Evolutionary conservation across 1,140 invertebrate genomes (phyloP), one percentile per base, ranked within the genome.

Genomic region (Cydia amplana): DNA sequence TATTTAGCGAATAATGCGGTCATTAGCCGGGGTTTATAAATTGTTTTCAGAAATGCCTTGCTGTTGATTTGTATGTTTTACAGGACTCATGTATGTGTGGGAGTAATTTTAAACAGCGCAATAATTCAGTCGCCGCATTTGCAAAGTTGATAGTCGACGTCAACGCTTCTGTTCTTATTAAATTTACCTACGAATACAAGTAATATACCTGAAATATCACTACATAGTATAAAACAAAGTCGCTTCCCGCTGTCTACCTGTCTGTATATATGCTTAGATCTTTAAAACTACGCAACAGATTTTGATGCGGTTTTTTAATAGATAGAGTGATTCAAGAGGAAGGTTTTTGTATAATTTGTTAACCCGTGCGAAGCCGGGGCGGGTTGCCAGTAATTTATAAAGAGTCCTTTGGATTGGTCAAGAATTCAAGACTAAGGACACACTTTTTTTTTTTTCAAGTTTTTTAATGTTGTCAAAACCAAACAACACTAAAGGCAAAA

Each of bases 21-120:
- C 64, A 67, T 36, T n/a, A 67, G 40, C 64, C 64, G 64, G 20
- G 4, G 32, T 9, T 67, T 67, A 67, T 67, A 67, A 32, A 67
- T 32, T 67, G 64, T 32, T 67, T 67, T 67, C 64, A 67, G 64
- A 28, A 67, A 67, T 67, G 25, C 64, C 64, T 36, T 67, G 25
- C 25, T 12, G 23, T 32, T 67, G 64, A 32, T 32, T n/a, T 67
- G 64, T 28, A 32, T 32, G 64, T 16, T 32, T 67, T 67, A 32
- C 64, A 36, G 28, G 10, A 67, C 28, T 67, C 14, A 16, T 36
- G n/a, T 55, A 55, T 18, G n/a, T 14, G 51, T 49, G 46, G 12
- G 4, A 55, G 51, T 55, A 55, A 18, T 18, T 55, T 18, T 18
- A 40, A 55, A 55, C 51, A 4, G n/a, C 0, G n/a, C 51, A 55